phyloP scores from a whole-genome alignment of 2,113 vertebrate genomes.

The Hyla sarda region DNA sequence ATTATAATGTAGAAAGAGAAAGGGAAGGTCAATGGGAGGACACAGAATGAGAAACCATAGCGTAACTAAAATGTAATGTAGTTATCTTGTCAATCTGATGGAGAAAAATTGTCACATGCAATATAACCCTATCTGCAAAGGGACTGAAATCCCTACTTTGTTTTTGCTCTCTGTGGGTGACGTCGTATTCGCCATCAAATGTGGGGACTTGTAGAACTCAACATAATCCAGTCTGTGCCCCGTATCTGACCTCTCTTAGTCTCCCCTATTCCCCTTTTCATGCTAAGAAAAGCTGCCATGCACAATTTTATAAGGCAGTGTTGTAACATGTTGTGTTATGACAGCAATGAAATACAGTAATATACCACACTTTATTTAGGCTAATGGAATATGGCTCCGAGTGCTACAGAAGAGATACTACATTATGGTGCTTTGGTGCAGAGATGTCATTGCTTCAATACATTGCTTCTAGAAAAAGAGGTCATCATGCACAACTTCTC shows the following conservation, averaged over 20 bases:
- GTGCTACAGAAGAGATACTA: not conserved
- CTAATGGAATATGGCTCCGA: not conserved
- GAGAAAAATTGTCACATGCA: not conserved
- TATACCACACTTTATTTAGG: not conserved
- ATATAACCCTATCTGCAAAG: not conserved
- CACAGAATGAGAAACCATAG: not conserved
- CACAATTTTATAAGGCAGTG: not conserved
- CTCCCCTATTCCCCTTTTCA: not conserved
- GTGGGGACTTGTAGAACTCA: not conserved
- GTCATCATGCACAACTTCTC: no score
- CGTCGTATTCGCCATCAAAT: not conserved
- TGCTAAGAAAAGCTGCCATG: not conserved
- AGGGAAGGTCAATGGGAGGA: not conserved
- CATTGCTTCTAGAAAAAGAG: not conserved
- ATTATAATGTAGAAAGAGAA: not conserved
- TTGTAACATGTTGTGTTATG: not conserved
- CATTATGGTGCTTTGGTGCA: not conserved
- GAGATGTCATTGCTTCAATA: not conserved
- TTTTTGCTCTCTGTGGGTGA: not conserved
- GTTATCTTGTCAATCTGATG: not conserved
- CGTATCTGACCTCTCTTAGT: not conserved
- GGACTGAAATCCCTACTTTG: not conserved
- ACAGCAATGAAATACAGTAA: not conserved
- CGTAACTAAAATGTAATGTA: not conserved
- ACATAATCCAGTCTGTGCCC: not conserved